Percentiles rank a stretch among this genome's conserved stretches.
Evolutionary conservation across 2,113 vertebrate species (phyloP).

Genomic region (cattle (Bos taurus)): DNA sequence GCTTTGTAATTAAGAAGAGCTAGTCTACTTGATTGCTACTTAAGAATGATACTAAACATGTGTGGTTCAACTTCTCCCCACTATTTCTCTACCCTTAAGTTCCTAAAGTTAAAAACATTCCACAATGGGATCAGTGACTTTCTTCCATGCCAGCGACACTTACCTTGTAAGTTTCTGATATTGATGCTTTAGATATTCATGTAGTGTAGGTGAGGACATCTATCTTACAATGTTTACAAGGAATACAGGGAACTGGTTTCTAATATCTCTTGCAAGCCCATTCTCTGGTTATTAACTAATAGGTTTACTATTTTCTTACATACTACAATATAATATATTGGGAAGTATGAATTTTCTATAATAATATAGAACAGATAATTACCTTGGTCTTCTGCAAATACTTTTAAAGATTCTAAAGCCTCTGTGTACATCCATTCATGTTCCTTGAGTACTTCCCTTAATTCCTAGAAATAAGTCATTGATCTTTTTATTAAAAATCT

Average conservation of each 20-base stretch:
- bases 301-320: background rate
- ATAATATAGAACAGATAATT: conserved; percentile 47
- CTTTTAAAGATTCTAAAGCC: conserved; percentile 87
- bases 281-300: background rate
- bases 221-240: background rate
- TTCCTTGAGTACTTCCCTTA: conserved; percentile 90
- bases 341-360: background rate
- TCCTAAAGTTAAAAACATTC: background rate
- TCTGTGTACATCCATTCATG: conserved; percentile 93
- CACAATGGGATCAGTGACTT: background rate
- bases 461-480: conserved; percentile 82
- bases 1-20: background rate
- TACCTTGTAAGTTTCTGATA: background rate
- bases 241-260: background rate
- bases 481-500: conserved; percentile 27
- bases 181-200: background rate
- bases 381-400: conserved; percentile 88
- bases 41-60: background rate
- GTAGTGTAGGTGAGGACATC: background rate
- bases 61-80: background rate
- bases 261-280: background rate
- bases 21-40: background rate
- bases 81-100: background rate
- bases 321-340: background rate
- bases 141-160: background rate